Percentiles rank a stretch among this genome's conserved stretches.
These are phyloP conservation scores for Siniperca chuatsi DNA, from an alignment of 2,113 vertebrate species.

Conservation along the genomic window DNA sequence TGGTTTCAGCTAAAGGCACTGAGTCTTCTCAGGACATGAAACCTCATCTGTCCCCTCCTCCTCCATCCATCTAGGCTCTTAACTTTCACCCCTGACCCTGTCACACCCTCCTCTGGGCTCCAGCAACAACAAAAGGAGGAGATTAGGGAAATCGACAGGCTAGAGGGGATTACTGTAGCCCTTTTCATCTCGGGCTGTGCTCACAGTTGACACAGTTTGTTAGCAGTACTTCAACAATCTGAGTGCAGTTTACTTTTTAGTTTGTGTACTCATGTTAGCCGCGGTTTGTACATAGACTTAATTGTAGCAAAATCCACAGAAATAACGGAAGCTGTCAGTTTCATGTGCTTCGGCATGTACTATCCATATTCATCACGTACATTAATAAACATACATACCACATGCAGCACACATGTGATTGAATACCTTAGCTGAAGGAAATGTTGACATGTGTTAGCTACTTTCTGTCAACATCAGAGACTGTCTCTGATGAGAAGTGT, in stretches of 20 bases:
- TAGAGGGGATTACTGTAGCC: constrained; percentile 81
- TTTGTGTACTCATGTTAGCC: constrained; percentile 71
- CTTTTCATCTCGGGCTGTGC: constrained; percentile 74
- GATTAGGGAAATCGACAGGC: constrained; percentile 83
- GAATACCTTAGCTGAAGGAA: constrained; percentile 21
- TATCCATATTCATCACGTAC: constrained; percentile 9
- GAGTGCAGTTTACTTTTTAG: constrained; percentile 71
- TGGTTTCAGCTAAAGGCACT: constrained; percentile 63
- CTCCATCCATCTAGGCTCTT: constrained; percentile 78
- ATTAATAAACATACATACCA: constrained; percentile 41
- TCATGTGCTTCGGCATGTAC: not conserved
- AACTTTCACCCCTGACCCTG: constrained; percentile 85
- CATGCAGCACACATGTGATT: constrained; percentile 24
- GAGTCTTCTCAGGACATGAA: constrained; percentile 70
- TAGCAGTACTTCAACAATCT: constrained; percentile 79
- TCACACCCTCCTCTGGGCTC: constrained; percentile 79
- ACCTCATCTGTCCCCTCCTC: constrained; percentile 71
- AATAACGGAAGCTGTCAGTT: constrained; percentile 47
- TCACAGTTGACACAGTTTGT: constrained; percentile 82
- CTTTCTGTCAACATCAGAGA: constrained; percentile 48
- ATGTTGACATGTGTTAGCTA: constrained; percentile 43
- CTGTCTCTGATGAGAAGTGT: constrained; percentile 24
- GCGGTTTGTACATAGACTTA: constrained; percentile 70
- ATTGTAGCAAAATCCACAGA: constrained; percentile 61
- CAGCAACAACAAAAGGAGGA: constrained; percentile 80